Conservation (phyloP, 2,888 invertebrate species). For the Hypercompe scribonia region DNA sequence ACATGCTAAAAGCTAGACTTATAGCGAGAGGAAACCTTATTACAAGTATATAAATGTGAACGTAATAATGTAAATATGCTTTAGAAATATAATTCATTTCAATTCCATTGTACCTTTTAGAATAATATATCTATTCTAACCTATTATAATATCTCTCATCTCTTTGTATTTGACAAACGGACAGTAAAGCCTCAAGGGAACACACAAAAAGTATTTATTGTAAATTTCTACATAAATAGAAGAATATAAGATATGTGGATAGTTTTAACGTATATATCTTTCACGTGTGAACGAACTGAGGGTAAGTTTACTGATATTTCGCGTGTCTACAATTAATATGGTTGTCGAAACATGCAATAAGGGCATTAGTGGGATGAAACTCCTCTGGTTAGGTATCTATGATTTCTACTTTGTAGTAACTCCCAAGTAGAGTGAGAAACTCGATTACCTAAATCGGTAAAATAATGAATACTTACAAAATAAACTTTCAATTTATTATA, state of each 20-base stretch:
- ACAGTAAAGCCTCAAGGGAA: not conserved
- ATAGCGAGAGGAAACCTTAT: too few species aligned
- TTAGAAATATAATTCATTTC: too few species aligned
- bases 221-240: not conserved
- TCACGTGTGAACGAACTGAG: conserved; percentile 47
- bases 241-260: not conserved
- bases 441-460: not conserved
- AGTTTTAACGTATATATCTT: not conserved
- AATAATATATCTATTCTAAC: not conserved
- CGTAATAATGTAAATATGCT: too few species aligned
- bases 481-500: not conserved
- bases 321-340: conserved; percentile 61
- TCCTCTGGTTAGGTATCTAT: conserved; percentile 39
- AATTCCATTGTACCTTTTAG: not conserved
- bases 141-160: not conserved
- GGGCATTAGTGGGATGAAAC: conserved; percentile 56
- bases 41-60: too few species aligned
- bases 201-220: not conserved
- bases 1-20: not conserved
- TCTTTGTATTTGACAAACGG: not conserved
- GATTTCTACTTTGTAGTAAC: conserved; percentile 35
- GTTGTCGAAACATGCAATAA: conserved; percentile 56
- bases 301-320: conserved; percentile 40
- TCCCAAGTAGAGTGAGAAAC: not conserved
- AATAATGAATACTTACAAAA: not conserved